Evolutionary conservation across 2,113 vertebrate genomes (phyloP), one percentile per base, ranked within the genome.

Genomic region (Chinchilla lanigera): DNA sequence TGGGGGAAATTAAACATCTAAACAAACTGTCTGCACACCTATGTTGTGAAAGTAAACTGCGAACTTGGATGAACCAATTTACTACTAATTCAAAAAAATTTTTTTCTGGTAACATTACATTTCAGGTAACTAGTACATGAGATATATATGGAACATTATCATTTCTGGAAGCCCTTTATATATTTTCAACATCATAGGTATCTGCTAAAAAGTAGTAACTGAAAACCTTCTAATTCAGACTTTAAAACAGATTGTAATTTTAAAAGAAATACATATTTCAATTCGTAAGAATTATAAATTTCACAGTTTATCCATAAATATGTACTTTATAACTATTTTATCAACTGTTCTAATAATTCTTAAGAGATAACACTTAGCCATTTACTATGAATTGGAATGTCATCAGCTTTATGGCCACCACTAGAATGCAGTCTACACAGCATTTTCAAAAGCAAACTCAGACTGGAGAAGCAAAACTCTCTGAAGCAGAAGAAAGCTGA

Each of bases 1-100:
- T 98, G 98, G 98, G 97, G 92, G 96, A 97, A 98, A 98, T 98
- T 97, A 98, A 99, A 98, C 98, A 98, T 98, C 98, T 96, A 98
- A 98, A 98, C 98, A 98, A 98, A 98, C 98, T 97, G 98, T 98
- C 98, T 98, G 98, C 97, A 98, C 98, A 98, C 98, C 98, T 99
- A 99, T 98, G 97, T 87, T 98, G 98, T 98, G 98, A 99, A 98
- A 98, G 98, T 98, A 98, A 99, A 99, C 98, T 98, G 98, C 89
- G 98, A 99, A 98, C 97, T 98, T 98, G 96, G 94, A 98, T 97
- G 95, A 93, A 98, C 97, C 97, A 98, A 98, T 97, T 98, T 95
- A 98, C 94, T 83, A 93, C 95, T 98, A 98, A 98, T 97, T 98
- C 97, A 97, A 98, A 94, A 85, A 63, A 19, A 17, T 58, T 90